These are phyloP conservation scores for Anoncus sp. DNA, from an alignment of 2,888 invertebrate species.

Conservation along the genomic window DNA sequence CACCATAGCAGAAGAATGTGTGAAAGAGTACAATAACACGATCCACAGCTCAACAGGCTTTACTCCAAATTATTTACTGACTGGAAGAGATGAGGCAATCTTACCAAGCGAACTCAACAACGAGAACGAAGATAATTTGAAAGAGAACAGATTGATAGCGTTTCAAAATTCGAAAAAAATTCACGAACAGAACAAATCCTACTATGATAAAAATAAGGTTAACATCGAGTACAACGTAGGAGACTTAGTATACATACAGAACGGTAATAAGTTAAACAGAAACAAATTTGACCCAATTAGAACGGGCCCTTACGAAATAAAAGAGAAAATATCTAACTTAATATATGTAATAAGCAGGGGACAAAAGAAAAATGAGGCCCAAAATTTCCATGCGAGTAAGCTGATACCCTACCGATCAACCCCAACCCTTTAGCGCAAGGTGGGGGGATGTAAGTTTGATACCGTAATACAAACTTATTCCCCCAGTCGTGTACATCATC, in stretches of 20 bases:
- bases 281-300: conserved; percentile 61
- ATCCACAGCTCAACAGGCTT: no score
- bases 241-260: conserved; percentile 65
- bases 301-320: conserved; percentile 54
- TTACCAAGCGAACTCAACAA: conserved; percentile 56
- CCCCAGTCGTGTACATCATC: conserved; percentile 24
- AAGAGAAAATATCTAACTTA: conserved; percentile 59
- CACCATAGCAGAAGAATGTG: conserved; percentile 62
- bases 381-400: conserved; percentile 49
- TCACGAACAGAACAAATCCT: no score
- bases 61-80: conserved; percentile 67
- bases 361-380: conserved; percentile 64
- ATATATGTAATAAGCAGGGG: conserved; percentile 64
- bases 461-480: conserved; percentile 13
- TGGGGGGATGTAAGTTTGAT: conserved; percentile 47
- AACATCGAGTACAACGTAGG: no score
- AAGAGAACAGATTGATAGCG: conserved; percentile 56
- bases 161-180: conserved; percentile 56
- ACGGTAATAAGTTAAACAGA: conserved; percentile 61
- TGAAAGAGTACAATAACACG: no score
- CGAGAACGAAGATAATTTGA: conserved; percentile 44
- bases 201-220: no score
- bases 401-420: conserved; percentile 36
- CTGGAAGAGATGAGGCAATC: no score
- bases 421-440: conserved; percentile 23